phyloP scores from a whole-genome alignment of 2,113 vertebrate genomes.

The Motacilla tschutschensis region DNA sequence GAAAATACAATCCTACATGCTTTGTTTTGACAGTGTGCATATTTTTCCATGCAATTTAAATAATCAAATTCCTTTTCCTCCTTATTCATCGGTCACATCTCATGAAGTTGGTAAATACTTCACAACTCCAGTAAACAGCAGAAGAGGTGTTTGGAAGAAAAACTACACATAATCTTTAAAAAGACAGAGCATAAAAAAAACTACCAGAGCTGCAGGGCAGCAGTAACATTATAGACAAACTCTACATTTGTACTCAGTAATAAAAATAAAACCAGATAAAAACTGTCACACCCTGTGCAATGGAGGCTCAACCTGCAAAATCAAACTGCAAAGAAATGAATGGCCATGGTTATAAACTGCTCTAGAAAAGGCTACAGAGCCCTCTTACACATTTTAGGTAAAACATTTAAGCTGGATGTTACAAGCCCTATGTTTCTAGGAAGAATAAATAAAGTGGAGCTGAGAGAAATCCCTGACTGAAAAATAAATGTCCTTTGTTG shows the following conservation, averaged over 20 bases:
- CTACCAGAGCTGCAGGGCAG: constrained; percentile 13
- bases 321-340: constrained; percentile 36
- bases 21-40: constrained; percentile 19
- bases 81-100: not conserved
- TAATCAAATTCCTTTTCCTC: constrained; percentile 3
- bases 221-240: not conserved
- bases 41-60: constrained; percentile 45
- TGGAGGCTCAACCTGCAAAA: constrained; percentile 33
- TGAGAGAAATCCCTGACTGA: not conserved
- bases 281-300: constrained; percentile 44
- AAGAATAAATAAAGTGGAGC: not conserved
- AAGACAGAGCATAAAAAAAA: constrained; percentile 18
- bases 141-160: constrained; percentile 14
- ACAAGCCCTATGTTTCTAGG: not conserved
- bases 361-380: not conserved
- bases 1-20: not conserved
- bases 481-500: not conserved
- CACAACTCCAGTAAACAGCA: constrained; percentile 11
- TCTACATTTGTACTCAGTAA: constrained; percentile 34
- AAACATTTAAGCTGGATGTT: not conserved
- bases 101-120: constrained; percentile 24
- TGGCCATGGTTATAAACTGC: constrained; percentile 16
- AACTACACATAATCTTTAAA: constrained; percentile 22
- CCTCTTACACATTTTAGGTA: not conserved
- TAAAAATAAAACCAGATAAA: constrained; percentile 53